Percentiles rank a stretch among this genome's conserved stretches.
These are phyloP conservation scores for Trachemys scripta DNA, from an alignment of 2,113 vertebrate genomes.

Conservation along the genomic window DNA sequence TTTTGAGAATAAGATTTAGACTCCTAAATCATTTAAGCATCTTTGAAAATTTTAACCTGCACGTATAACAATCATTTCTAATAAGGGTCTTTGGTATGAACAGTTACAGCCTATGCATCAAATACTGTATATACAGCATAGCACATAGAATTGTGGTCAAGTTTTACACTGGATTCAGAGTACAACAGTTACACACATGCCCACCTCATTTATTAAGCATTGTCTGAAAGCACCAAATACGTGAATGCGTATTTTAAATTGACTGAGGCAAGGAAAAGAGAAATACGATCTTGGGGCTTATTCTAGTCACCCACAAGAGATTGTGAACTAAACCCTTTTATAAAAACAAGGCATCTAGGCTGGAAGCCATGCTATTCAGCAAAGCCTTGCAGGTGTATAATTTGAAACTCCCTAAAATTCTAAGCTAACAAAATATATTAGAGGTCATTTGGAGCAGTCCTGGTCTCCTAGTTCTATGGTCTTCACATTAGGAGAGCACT, in stretches of 20 bases:
- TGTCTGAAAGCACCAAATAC: conserved; percentile 8
- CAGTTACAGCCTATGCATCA: neutral
- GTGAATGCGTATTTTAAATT: conserved; percentile 20
- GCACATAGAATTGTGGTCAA: conserved; percentile 53
- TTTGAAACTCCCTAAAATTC: conserved; percentile 9
- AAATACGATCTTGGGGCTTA: neutral
- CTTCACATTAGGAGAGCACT: conserved; percentile 11
- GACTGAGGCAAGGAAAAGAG: neutral
- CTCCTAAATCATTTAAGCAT: neutral
- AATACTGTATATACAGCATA: rapidly evolving
- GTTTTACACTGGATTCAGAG: neutral
- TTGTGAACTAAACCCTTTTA: neutral
- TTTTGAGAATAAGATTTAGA: conserved; percentile 1
- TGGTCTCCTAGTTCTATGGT: neutral
- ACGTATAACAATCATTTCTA: neutral
- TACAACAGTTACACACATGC: neutral
- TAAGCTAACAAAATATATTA: neutral
- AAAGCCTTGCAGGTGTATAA: neutral
- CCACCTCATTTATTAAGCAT: conserved; percentile 34
- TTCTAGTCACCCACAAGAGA: neutral
- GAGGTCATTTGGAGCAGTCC: neutral
- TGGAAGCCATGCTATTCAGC: conserved; percentile 21
- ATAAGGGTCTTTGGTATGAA: neutral
- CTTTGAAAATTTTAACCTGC: conserved; percentile 16
- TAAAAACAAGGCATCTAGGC: neutral